Percentiles rank a stretch among this genome's conserved stretches.
These are phyloP conservation scores for Pegoplata infirma DNA, from an alignment of 2,888 invertebrate genomes.

Conservation along the genomic window DNA sequence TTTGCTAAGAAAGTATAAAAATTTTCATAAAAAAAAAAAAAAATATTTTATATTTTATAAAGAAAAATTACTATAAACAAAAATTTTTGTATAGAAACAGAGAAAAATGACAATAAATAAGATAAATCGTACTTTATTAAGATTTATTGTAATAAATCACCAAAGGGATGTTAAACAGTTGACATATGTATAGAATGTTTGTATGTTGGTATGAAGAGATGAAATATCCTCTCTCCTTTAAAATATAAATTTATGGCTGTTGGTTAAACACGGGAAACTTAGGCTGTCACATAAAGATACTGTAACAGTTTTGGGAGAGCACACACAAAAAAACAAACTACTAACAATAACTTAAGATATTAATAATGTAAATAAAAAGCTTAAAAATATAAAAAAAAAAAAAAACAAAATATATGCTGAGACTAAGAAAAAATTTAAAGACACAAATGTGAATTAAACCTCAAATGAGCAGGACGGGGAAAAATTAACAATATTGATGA, in stretches of 20 bases:
- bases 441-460: not conserved
- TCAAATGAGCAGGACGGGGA: not conserved
- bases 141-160: constrained; percentile 61
- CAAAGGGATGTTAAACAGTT: constrained; percentile 55
- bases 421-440: not conserved
- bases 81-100: not conserved
- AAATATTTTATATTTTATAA: constrained; percentile 28
- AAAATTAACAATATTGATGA: too few species aligned
- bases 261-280: constrained; percentile 45
- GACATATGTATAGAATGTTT: constrained; percentile 17
- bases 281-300: constrained; percentile 15
- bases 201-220: not conserved
- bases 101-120: constrained; percentile 57
- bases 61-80: constrained; percentile 42
- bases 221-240: not conserved
- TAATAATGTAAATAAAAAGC: constrained; percentile 32
- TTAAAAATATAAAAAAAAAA: constrained; percentile 1
- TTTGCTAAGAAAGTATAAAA: constrained; percentile 14
- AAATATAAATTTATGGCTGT: constrained; percentile 53
- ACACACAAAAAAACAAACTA: not conserved
- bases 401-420: constrained; percentile 16
- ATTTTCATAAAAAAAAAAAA: constrained; percentile 22
- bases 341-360: constrained; percentile 29
- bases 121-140: constrained; percentile 61
- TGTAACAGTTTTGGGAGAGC: not conserved